Base-by-base conservation (phyloP, 1,140 invertebrate species). In the Harlomillsia oculata region DNA sequence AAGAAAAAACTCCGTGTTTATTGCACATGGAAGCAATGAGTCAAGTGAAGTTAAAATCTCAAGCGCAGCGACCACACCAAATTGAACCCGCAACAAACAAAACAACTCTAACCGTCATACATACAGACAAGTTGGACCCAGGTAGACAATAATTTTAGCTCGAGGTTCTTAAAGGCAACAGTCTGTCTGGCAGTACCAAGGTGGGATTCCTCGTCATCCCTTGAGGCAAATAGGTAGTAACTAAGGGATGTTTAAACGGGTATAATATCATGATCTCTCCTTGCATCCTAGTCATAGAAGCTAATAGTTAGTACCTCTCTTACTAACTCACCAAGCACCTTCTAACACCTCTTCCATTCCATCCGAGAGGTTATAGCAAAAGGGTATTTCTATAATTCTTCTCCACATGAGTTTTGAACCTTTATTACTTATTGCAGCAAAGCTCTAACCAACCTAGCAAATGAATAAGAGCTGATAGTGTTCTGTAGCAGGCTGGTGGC, bases 91-190 rank as follows among this genome's bases (percentile, higher is more conserved):
- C 13, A n/a, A 11, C 39, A 41, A 11, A 41, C 39, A 41, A 5
- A 21, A 23, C 20, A 23, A 8, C 9, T n/a, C n/a, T 14, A 23
- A 45, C 43, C 9, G 20, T 25, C 43, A 45, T 9, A 5, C 21
- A 25, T 16, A 14, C 43, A 21, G 21, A 20, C 5, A 45, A 20
- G 6, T 8, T 9, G 8, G 16, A 45, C 8, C 21, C 52, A 26
- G 16, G 21, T 50, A 39, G 14, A 51, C 46, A 36, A 43, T 44
- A 52, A 41, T 53, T 62, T 57, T 57, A 52, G 51, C 60, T 59
- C 49, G 32, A 56, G 57, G 41, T 56, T 48, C 32, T 39, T 28
- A 52, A 37, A 59, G 61, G 61, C 61, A 59, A 63, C 61, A 63
- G 20, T 51, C 43, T 56, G 61, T 63, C 61, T 63, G 43, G 59